A percentile compares a stretch with the other conserved stretches of the same genome.
phyloP scores from a whole-genome alignment of 2,797 vertebrate genomes.

The Melanitta fusca region DNA sequence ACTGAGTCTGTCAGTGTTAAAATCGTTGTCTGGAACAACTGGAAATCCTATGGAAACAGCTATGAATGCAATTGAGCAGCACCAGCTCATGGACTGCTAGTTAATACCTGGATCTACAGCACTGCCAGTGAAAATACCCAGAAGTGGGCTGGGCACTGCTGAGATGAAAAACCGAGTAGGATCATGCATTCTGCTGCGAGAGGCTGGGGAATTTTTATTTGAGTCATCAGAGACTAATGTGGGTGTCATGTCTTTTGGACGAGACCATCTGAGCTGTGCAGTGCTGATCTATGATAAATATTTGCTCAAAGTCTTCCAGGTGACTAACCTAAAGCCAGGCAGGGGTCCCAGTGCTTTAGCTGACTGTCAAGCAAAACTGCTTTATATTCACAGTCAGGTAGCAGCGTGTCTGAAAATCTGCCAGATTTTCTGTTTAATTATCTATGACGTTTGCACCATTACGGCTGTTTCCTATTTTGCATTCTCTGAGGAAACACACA shows the following conservation, averaged over 20 bases:
- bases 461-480: slow-evolving; percentile 10
- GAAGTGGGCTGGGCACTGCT: neutral
- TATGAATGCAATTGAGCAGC: neutral
- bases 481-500: neutral
- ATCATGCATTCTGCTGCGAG: neutral
- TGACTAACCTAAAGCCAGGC: neutral
- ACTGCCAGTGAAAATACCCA: neutral
- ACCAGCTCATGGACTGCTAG: neutral
- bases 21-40: neutral
- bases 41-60: neutral
- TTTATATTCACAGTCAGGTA: slow-evolving; percentile 51
- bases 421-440: slow-evolving; percentile 41
- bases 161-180: neutral
- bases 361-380: neutral
- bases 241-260: neutral
- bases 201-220: neutral
- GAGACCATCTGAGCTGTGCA: neutral
- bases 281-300: neutral
- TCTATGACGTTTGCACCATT: neutral
- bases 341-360: neutral
- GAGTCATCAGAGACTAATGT: neutral
- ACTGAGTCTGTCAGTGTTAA: neutral
- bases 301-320: slow-evolving; percentile 19
- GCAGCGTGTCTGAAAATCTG: slow-evolving; percentile 32
- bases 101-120: neutral